A percentile compares a stretch with the other conserved stretches of the same genome.
phyloP scores from a whole-genome alignment of 2,113 vertebrate species.

The Lepisosteus oculatus region DNA sequence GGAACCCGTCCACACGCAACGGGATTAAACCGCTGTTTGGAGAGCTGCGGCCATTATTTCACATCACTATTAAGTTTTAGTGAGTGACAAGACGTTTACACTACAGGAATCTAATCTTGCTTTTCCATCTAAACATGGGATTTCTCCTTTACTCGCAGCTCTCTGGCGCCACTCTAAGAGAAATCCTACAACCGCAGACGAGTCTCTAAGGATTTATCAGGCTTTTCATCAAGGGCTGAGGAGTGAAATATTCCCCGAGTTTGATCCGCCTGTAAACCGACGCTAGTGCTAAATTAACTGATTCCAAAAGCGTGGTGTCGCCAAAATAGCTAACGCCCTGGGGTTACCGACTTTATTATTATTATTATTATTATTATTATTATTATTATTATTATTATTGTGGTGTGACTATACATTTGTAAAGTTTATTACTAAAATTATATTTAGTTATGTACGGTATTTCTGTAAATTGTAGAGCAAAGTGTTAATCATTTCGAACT shows the following conservation, averaged over 20 bases:
- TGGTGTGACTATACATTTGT: not conserved
- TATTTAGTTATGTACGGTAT: too few species aligned
- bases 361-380: too few species aligned
- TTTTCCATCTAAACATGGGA: slow-evolving; percentile 42
- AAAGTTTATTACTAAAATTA: too few species aligned
- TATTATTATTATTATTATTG: not conserved
- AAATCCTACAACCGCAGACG: slow-evolving; percentile 59
- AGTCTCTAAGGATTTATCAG: slow-evolving; percentile 44
- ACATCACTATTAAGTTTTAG: slow-evolving; percentile 24
- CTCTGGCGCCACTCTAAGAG: slow-evolving; percentile 89
- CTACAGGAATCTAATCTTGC: slow-evolving; percentile 45
- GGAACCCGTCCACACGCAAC: too few species aligned
- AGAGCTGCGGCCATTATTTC: slow-evolving; percentile 13
- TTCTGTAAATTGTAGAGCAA: too few species aligned
- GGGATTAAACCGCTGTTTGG: not conserved
- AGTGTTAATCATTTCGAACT: too few species aligned
- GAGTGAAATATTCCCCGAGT: slow-evolving; percentile 21
- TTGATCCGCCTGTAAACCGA: slow-evolving; percentile 3
- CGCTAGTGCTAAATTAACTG: too few species aligned
- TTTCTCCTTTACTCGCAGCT: slow-evolving; percentile 62
- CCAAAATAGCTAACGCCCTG: too few species aligned
- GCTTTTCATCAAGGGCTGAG: slow-evolving; percentile 26
- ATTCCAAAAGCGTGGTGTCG: too few species aligned
- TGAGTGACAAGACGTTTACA: slow-evolving; percentile 20
- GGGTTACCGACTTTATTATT: too few species aligned